A percentile compares a stretch with the other conserved stretches of the same genome.
Conservation (phyloP, 2,113 vertebrate genomes). For the Salvelinus fontinalis region DNA sequence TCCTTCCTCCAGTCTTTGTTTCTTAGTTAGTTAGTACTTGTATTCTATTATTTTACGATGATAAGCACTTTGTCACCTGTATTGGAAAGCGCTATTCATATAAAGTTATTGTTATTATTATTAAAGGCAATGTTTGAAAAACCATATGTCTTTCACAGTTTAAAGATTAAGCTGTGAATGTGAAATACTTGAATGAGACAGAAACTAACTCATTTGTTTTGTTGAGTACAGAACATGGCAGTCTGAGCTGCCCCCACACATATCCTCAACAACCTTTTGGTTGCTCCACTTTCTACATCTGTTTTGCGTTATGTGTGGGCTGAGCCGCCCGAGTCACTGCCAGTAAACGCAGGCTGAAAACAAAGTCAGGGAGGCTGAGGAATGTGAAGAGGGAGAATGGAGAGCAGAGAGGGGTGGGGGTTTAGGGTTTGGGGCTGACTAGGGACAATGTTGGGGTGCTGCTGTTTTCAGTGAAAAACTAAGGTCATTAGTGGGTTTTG, state of each 20-base stretch:
- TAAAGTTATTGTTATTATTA: no score
- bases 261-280: not conserved
- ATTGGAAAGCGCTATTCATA: no score
- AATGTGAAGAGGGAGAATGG: not conserved
- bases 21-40: no score
- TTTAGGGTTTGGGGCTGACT: not conserved
- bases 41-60: no score
- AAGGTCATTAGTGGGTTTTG: not conserved
- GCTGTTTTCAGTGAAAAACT: not conserved
- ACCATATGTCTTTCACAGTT: no score
- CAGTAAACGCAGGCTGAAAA: slow-evolving; percentile 3
- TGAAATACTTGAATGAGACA: no score
- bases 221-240: not conserved
- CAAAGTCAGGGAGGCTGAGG: not conserved
- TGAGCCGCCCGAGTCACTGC: not conserved
- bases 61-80: no score
- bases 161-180: no score
- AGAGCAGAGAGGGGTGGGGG: not conserved
- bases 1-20: no score
- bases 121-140: no score
- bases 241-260: slow-evolving; percentile 2
- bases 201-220: not conserved
- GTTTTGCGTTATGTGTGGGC: slow-evolving; percentile 9
- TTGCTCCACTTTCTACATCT: slow-evolving; percentile 14
- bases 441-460: not conserved